These are phyloP conservation scores for Antidorcas marsupialis DNA, from an alignment of 2,113 vertebrate species.

Conservation along the genomic window DNA sequence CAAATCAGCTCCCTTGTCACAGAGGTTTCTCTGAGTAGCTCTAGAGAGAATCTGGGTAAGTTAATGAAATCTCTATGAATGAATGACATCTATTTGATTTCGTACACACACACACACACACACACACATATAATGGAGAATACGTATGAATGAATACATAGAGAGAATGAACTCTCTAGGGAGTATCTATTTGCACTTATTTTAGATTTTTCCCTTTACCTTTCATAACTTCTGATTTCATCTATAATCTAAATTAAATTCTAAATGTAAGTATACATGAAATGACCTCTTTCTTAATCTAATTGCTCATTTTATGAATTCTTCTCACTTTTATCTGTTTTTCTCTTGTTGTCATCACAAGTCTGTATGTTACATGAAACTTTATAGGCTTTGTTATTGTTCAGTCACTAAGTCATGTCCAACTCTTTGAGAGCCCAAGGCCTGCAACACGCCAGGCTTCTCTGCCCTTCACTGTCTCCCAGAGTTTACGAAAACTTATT, in stretches of 20 bases:
- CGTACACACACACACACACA: not conserved
- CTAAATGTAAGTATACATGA: not conserved
- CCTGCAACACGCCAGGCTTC: not conserved
- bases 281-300: not conserved
- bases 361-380: not conserved
- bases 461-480: not conserved
- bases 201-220: not conserved
- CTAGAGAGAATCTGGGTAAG: not conserved
- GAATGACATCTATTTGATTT: not conserved
- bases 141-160: not conserved
- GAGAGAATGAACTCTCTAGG: not conserved
- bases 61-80: not conserved
- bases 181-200: not conserved
- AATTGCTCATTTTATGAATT: not conserved
- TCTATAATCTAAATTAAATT: not conserved
- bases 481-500: not conserved
- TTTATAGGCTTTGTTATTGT: not conserved
- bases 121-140: fast-evolving
- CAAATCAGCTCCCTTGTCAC: not conserved
- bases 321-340: not conserved
- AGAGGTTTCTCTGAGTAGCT: not conserved
- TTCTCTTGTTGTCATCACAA: not conserved
- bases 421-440: not conserved
- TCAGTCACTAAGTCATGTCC: not conserved
- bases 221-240: not conserved